Conservation (phyloP, 2,113 vertebrate species). For the Sminthopsis crassicaudata region DNA sequence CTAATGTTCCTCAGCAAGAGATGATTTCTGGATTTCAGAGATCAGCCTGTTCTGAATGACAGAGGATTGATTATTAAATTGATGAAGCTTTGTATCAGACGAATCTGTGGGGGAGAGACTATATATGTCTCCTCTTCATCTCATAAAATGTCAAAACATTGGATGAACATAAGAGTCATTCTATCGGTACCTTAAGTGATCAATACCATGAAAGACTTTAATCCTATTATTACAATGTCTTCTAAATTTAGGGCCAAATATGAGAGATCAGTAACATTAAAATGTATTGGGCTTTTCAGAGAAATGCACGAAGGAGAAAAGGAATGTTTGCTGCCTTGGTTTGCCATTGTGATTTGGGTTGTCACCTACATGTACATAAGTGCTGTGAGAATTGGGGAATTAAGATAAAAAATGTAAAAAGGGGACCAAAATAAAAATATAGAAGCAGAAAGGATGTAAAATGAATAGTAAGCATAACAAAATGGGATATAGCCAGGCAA, state of each 20-base stretch:
- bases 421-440: not conserved
- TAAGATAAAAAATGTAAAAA: slow-evolving; percentile 15
- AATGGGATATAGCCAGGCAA: not conserved
- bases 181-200: not conserved
- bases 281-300: not conserved
- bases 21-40: not conserved
- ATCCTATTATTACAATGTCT: not conserved
- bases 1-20: not conserved
- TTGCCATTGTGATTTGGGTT: not conserved
- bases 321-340: not conserved
- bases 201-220: not conserved
- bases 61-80: not conserved
- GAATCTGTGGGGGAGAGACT: not conserved
- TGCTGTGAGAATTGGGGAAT: not conserved
- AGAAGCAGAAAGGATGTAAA: not conserved
- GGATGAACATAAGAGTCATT: not conserved
- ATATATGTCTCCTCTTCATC: not conserved
- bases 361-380: not conserved
- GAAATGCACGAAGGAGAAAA: not conserved
- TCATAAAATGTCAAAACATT: not conserved
- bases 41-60: not conserved
- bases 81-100: not conserved
- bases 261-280: not conserved
- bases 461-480: slow-evolving; percentile 5
- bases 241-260: not conserved